Evolutionary conservation across 2,888 invertebrate genomes (phyloP).

Genomic region (Pasiphila rectangulata): DNA sequence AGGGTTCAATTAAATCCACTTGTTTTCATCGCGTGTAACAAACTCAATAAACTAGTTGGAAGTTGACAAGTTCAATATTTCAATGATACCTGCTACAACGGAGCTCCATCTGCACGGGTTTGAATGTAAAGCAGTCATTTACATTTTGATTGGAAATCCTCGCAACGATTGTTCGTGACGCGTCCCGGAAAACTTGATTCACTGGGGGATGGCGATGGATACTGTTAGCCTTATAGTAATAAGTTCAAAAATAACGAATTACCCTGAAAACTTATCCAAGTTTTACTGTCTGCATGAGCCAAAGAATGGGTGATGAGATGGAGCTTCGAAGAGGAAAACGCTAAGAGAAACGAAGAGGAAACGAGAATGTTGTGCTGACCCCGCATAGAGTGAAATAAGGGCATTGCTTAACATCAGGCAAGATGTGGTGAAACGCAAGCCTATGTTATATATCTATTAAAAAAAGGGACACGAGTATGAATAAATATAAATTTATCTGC

Average conservation of each 20-base stretch:
- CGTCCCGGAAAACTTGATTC: constrained; percentile 47
- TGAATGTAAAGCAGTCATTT: constrained; percentile 59
- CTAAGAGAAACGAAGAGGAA: no score
- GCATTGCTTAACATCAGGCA: no score
- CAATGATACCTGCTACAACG: constrained; percentile 16
- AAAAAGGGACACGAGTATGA: no score
- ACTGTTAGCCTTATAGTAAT: constrained; percentile 11
- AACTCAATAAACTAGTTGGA: constrained; percentile 11
- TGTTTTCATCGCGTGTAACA: constrained; percentile 1
- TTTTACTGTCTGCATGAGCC: no score
- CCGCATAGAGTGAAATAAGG: no score
- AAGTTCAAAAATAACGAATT: neutral
- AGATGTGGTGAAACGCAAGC: no score
- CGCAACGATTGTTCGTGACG: constrained; percentile 44
- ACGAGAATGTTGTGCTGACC: no score
- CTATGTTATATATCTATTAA: no score
- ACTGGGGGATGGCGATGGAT: constrained; percentile 43
- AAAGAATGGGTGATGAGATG: no score
- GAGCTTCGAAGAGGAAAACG: no score
- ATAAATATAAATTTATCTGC: no score
- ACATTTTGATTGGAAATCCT: constrained; percentile 71
- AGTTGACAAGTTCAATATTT: constrained; percentile 18
- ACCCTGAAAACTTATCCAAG: neutral
- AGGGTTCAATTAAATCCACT: neutral
- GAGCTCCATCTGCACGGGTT: constrained; percentile 27